Base-by-base conservation (phyloP, 1,140 invertebrate species). In the Neodiprion fabricii region DNA sequence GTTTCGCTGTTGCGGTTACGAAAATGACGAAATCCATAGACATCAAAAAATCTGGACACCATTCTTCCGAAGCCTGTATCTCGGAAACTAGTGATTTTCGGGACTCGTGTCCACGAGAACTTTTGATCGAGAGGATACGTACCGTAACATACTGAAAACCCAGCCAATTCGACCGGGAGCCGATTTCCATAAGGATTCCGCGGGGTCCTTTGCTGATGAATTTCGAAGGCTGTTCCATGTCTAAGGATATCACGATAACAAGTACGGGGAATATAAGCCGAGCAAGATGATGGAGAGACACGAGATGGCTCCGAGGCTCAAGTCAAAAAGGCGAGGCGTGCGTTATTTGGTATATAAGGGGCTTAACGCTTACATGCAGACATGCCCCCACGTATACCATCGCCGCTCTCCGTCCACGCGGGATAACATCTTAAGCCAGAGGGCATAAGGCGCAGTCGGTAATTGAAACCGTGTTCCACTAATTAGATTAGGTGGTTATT, bases 361-460 rank as follows among this genome's bases (percentile, higher is more conserved):
- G 53, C 53, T 61, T 17, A 61, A 61, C 53, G 8, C 53, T 61
- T 17, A 17, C 53, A 61, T 17, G 28, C 28, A 40, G 28, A 40
- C 28, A 40, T 40, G 28, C 28, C 28, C 17, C 28, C 28, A 40
- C 28, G 28, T 40, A 61, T 9, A 61, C 53, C 9, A 61, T 40
- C 28, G 2, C 5, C 53, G 53, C 11, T 61, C 53, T 61, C 53
- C 9, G 53, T 61, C 53, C 53, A 9, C 53, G 53, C 53, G 53
- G 53, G 53, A 61, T 61, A 61, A 61, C 53, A 61, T 61, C 53
- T 61, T 61, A 61, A 61, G 53, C 53, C 53, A 61, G 53, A 61
- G 53, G n/a, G 53, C 53, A 61, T 7, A 61, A 61, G 53, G 53
- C 53, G 53, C 53, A 17, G 53, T 61, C 53, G 11, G 53, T 61